Percentiles rank a stretch among this genome's conserved stretches.
phyloP scores from a whole-genome alignment of 2,888 invertebrate genomes.

The Aleiodes leptofemur region DNA sequence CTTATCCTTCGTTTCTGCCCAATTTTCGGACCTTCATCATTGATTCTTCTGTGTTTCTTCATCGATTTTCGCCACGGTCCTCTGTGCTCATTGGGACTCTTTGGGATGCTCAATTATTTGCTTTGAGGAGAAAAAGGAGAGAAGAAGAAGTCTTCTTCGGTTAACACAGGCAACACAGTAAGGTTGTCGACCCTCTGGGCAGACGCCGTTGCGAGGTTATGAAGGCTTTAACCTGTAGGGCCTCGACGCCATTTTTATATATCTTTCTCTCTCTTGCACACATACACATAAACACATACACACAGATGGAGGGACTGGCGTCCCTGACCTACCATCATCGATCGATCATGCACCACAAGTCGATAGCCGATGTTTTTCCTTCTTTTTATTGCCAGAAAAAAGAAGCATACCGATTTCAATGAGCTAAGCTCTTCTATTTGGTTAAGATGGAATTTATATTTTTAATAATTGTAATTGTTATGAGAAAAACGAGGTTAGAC shows the following conservation, averaged over 20 bases:
- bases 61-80: conserved; percentile 5
- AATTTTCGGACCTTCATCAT: conserved; percentile 25
- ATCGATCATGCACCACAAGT: conserved; percentile 30
- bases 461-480: conserved; percentile 42
- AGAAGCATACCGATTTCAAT: not conserved
- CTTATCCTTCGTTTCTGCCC: conserved; percentile 41
- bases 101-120: not conserved
- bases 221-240: not conserved
- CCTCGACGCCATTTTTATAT: conserved; percentile 30
- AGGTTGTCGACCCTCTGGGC: conserved; percentile 54
- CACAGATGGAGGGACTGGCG: not conserved
- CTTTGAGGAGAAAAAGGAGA: conserved; percentile 12
- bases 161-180: conserved; percentile 69
- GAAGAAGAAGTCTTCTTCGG: conserved; percentile 56
- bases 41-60: conserved; percentile 17
- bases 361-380: conserved; percentile 37
- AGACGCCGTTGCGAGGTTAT: conserved; percentile 58
- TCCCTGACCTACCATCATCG: conserved; percentile 55
- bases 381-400: not conserved
- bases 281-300: too few species aligned
- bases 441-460: not conserved
- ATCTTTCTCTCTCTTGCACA: conserved; percentile 1
- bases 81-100: not conserved
- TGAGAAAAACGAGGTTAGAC: conserved; percentile 50
- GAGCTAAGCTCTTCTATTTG: not conserved